Evolutionary conservation across 2,113 vertebrate genomes (phyloP).

Genomic region (Albula goreensis): DNA sequence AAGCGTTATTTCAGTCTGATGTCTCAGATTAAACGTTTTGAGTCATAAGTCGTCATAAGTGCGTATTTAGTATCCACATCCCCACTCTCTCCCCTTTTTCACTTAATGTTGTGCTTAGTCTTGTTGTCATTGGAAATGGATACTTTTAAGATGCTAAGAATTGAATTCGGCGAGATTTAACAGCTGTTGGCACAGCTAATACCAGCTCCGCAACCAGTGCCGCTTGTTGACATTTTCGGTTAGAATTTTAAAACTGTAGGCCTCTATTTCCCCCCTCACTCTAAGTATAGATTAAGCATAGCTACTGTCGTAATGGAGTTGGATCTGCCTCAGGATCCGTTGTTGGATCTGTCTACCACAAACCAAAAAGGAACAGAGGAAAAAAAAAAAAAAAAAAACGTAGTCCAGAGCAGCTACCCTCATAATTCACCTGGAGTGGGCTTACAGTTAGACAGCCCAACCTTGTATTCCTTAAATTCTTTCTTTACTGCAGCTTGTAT

Average conservation of each 20-base stretch:
- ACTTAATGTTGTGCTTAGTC: neutral
- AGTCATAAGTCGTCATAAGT: neutral
- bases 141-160: neutral
- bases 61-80: neutral
- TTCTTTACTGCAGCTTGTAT: neutral
- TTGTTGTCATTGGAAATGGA: neutral
- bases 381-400: neutral
- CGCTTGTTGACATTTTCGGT: neutral
- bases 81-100: neutral
- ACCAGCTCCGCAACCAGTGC: neutral
- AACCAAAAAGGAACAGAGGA: neutral
- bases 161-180: neutral
- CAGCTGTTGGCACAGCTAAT: too few relatives aligned
- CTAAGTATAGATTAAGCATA: too few relatives aligned
- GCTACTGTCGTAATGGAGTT: too few relatives aligned
- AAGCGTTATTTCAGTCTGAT: neutral
- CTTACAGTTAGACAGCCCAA: too few relatives aligned
- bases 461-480: constrained; percentile 13
- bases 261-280: neutral
- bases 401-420: neutral
- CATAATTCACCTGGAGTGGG: neutral
- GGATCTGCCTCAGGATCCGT: too few relatives aligned
- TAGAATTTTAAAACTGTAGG: too few relatives aligned
- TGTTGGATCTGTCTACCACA: too few relatives aligned
- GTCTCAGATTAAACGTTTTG: neutral